These are phyloP conservation scores for Allolobophora icterica DNA, from an alignment of 2,888 invertebrate species.

Conservation along the genomic window DNA sequence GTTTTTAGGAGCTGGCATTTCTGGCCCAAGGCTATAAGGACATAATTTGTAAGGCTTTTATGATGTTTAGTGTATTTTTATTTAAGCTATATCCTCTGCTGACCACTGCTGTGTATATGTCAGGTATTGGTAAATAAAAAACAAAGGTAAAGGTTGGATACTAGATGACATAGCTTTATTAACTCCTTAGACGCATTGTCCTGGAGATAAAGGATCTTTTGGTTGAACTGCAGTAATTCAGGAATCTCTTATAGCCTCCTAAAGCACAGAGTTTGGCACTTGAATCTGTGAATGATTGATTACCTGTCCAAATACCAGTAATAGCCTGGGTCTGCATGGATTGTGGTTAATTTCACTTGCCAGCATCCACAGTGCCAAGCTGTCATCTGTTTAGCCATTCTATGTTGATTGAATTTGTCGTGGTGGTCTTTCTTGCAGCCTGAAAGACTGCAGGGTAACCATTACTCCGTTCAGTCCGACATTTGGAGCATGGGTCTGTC, in stretches of 20 bases:
- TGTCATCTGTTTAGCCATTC: not conserved
- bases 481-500: conserved; percentile 98
- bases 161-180: not conserved
- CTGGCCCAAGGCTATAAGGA: not conserved
- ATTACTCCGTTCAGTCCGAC: conserved; percentile 93
- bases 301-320: too few species aligned
- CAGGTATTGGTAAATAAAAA: not conserved
- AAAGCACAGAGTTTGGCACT: too few species aligned
- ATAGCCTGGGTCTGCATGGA: too few species aligned
- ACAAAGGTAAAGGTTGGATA: not conserved
- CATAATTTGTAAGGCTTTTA: not conserved
- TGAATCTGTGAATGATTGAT: too few species aligned
- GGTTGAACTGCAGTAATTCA: not conserved
- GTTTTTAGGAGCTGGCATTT: not conserved
- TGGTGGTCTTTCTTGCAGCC: conserved; percentile 72
- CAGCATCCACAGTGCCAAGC: too few species aligned
- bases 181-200: not conserved
- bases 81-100: not conserved
- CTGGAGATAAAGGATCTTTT: not conserved
- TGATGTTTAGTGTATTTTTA: not conserved
- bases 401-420: not conserved
- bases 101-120: not conserved
- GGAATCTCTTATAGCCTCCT: too few species aligned
- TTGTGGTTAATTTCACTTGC: too few species aligned
- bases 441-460: conserved; percentile 94